Percentiles rank a stretch among this genome's conserved stretches.
Evolutionary conservation across 2,888 invertebrate genomes (phyloP).

Genomic region (Pecten maximus): DNA sequence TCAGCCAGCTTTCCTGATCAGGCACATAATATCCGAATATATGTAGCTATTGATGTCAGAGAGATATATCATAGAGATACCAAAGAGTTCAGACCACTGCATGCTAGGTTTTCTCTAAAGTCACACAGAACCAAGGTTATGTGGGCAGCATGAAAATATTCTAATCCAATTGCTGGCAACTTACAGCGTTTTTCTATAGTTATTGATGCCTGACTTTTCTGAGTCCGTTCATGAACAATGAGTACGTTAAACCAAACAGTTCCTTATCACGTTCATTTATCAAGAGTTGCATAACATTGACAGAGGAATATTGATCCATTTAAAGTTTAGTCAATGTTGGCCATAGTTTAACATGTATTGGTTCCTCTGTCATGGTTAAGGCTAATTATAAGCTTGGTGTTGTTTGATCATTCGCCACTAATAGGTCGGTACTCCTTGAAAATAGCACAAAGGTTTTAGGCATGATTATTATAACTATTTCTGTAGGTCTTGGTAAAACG

Average conservation of each 20-base stretch:
- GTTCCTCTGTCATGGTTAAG: too few relatives aligned
- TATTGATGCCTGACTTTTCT: neutral
- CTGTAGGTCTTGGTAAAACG: too few relatives aligned
- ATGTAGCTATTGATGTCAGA: neutral
- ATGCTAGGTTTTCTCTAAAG: neutral
- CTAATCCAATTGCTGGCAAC: neutral
- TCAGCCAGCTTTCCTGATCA: neutral
- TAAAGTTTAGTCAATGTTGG: too few relatives aligned
- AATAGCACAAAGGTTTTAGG: too few relatives aligned
- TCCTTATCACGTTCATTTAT: neutral
- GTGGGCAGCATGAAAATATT: neutral
- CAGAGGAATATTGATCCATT: too few relatives aligned
- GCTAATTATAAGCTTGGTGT: too few relatives aligned
- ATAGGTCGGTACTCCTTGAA: too few relatives aligned
- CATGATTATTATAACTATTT: too few relatives aligned
- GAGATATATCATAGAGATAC: neutral
- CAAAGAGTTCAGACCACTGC: neutral
- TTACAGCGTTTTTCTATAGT: neutral
- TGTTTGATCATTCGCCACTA: too few relatives aligned
- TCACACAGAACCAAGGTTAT: neutral
- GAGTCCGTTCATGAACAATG: neutral
- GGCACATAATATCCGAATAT: neutral
- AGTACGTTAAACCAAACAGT: neutral
- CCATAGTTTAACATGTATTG: too few relatives aligned
- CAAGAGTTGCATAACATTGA: neutral